These are phyloP conservation scores for Cygnus atratus DNA, from an alignment of 2,113 vertebrate genomes.

Conservation along the genomic window DNA sequence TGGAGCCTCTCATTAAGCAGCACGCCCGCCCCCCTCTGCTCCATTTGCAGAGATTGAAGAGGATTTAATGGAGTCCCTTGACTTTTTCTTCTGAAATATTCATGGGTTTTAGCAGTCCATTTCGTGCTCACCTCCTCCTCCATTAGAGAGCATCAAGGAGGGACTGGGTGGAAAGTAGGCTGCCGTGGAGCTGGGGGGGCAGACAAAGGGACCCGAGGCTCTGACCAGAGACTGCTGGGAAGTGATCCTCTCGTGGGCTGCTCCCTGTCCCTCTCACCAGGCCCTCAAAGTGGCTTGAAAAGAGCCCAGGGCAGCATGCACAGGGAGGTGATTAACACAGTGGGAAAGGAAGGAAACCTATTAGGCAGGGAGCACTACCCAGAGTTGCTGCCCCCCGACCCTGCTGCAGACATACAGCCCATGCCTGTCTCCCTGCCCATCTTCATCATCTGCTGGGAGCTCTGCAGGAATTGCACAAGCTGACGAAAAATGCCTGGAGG, in stretches of 20 bases:
- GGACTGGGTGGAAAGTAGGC: neutral
- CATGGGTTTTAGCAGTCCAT: slow-evolving; percentile 71
- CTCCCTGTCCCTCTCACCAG: neutral
- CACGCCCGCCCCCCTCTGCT: neutral
- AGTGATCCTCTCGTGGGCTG: neutral
- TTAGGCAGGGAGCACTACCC: neutral
- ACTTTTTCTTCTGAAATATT: slow-evolving; percentile 78
- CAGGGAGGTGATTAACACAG: neutral
- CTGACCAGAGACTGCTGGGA: neutral
- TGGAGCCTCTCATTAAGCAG: slow-evolving; percentile 61
- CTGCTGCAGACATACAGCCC: neutral
- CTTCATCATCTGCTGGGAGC: neutral
- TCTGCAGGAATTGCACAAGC: neutral
- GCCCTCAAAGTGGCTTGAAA: neutral
- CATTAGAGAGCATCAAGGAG: slow-evolving; percentile 55
- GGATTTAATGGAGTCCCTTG: slow-evolving; percentile 75
- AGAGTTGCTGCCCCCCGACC: neutral
- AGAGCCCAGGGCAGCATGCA: neutral
- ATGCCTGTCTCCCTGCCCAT: neutral
- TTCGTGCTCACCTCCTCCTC: slow-evolving; percentile 66
- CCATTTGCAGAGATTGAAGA: slow-evolving; percentile 56
- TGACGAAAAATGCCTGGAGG: neutral
- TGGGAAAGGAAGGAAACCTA: neutral
- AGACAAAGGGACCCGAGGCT: slow-evolving; percentile 1
- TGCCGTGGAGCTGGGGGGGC: neutral